Evolutionary conservation across 2,113 vertebrate species (phyloP), one percentile per base, ranked within the genome.

Genomic region (Cettia cetti): DNA sequence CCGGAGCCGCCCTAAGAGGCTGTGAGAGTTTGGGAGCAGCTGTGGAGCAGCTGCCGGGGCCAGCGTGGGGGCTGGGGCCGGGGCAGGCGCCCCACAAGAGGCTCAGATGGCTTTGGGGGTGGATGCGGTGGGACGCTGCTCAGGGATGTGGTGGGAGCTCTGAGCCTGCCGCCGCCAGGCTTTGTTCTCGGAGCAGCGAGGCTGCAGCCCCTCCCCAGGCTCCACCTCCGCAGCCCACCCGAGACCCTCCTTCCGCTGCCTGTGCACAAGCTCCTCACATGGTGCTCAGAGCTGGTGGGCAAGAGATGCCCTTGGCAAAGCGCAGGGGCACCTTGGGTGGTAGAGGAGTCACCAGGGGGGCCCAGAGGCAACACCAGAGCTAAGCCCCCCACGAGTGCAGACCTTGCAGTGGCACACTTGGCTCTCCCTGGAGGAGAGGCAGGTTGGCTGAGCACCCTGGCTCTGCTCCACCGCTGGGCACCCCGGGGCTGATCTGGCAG

Each of bases 181-280:
- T 96, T 96, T 96, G 96, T 96, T 96, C 96, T 96, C 92, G 0
- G 90, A 96, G 85, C 57, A 85, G 93, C 7, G 8, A 17, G 54
- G 83, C 85, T 4, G 37, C 90, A 5, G 96, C 94, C 95, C 96
- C 95, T 94, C 96, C 96, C 79, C 85, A 72, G 82, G 92, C 96
- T 96, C 96, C 96, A 93, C 96, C 96, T 94, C 95, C 96, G 20
- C 82, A 96, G 95, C 94, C 96, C 96, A 96, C 95, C 94, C 88
- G 66, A 92, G 95, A 96, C 96, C 92, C 94, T 92, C 95, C 95
- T 96, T 95, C 96, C 26, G 74, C 85, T 45, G 90, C 84, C 75
- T 89, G 83, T 64, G 93, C 96, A 90, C 80, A 53, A 89, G 89
- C 63, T 83, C 40, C 72, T 63, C 24, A 3, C 52, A 71, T 54